Conservation (phyloP, 2,113 vertebrate genomes). For the Semicossyphus pulcher region DNA sequence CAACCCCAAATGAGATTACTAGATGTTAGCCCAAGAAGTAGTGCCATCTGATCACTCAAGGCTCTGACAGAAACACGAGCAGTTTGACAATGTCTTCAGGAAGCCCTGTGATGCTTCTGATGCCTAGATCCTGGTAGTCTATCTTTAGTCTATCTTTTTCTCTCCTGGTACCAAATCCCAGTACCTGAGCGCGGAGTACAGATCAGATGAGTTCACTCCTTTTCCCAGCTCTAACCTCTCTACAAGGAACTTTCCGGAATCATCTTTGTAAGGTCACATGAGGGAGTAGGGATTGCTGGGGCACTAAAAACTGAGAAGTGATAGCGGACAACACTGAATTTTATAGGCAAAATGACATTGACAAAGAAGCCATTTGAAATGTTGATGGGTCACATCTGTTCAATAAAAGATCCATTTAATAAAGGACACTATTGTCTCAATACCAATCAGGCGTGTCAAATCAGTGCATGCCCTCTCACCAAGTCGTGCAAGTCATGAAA, state of each 20-base stretch:
- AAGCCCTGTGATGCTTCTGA: neutral
- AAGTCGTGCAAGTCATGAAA: neutral
- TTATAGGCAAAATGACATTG: neutral
- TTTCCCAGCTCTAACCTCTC: too few relatives aligned
- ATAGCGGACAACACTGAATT: neutral
- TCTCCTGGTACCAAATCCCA: neutral
- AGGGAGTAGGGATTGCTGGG: neutral
- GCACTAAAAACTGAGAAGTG: neutral
- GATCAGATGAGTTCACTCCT: too few relatives aligned
- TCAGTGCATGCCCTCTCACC: neutral
- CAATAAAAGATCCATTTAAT: neutral
- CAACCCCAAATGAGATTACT: neutral
- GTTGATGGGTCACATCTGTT: neutral
- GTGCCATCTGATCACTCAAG: conserved; percentile 8
- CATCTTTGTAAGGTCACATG: neutral
- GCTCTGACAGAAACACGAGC: neutral
- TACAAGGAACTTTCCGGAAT: too few relatives aligned
- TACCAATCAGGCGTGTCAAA: neutral
- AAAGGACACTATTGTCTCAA: neutral
- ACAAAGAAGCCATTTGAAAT: neutral
- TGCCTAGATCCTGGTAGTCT: conserved; percentile 4
- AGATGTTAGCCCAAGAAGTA: conserved; percentile 8
- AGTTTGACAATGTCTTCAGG: neutral
- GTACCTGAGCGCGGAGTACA: too few relatives aligned
- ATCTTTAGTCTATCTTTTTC: neutral